Evolutionary conservation across 35 echinoderm and acorn worm genomes (phyloP), one percentile per base, ranked within the genome.

Genomic region (Lytechinus variegatus): DNA sequence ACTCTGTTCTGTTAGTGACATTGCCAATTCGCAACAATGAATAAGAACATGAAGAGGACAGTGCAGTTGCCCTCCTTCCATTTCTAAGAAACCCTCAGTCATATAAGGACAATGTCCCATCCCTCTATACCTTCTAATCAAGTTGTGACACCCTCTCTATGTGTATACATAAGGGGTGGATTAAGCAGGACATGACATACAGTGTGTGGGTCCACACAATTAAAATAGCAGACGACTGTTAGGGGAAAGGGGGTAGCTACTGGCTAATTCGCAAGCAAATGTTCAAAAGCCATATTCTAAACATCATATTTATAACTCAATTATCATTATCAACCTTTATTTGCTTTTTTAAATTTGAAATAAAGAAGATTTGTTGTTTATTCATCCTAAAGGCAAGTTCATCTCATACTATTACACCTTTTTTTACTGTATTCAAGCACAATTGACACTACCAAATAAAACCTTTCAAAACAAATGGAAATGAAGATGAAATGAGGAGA

Each of bases 81-180:
- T 79, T 79, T 79, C 66, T n/a, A 16, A 16, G 66, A 79, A 79
- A 24, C 66, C 66, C 16, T 79, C 66, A 24, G 19, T 79, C 66
- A 79, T 79, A 10, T 79, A 79, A 79, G 66, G 66, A 14, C 66
- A 79, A 7, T 79, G 66, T 79, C 66, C 66, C 21, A 79, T 79
- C 66, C 66, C 8, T 79, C 66, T 79, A 79, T 79, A 79, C 66
- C 66, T n/a, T 79, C 66, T 79, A n/a, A 79, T 79, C n/a, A 79
- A 79, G 66, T 24, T 24, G 66, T 79, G 66, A 79, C 66, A 79
- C 19, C 66, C n/a, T 6, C 19, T 79, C 66, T n/a, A 79, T 79
- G 66, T 79, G 66, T 79, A 79, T 79, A 79, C 66, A 79, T 24
- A 58, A n/a, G 13, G 56, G 13, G 56, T 58, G 13, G 9, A 58